Evolutionary conservation across 2,113 vertebrate genomes (phyloP).

Genomic region (Myrmecophaga tridactyla): DNA sequence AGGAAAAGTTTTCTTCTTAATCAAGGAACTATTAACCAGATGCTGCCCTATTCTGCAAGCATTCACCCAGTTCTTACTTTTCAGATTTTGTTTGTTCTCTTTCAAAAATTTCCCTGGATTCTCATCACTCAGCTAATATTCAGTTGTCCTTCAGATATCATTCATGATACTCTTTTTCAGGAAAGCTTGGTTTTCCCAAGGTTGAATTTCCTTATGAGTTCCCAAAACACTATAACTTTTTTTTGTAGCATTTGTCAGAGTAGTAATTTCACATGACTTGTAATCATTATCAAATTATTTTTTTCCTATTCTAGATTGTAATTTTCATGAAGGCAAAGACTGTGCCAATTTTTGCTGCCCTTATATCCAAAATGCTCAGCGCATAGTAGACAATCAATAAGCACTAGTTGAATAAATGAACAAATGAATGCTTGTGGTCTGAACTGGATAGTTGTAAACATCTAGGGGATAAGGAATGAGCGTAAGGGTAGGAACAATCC

Average conservation of each 20-base stretch:
- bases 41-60: not conserved
- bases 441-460: not conserved
- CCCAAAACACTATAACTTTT: not conserved
- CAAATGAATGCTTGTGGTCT: not conserved
- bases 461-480: not conserved
- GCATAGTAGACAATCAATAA: not conserved
- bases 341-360: not conserved
- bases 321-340: conserved; percentile 19
- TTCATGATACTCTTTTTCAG: not conserved
- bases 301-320: not conserved
- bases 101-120: not conserved
- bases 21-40: not conserved
- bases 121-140: not conserved
- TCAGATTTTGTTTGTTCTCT: not conserved
- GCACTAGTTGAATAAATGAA: not conserved
- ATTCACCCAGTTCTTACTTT: not conserved
- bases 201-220: not conserved
- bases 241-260: not conserved
- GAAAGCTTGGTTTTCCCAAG: not conserved
- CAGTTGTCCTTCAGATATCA: not conserved
- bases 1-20: not conserved
- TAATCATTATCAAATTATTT: not conserved
- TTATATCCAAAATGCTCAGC: not conserved
- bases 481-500: not conserved
- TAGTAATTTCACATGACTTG: not conserved